phyloP scores from a whole-genome alignment of 2,888 invertebrate genomes.

The Ophion costatus region DNA sequence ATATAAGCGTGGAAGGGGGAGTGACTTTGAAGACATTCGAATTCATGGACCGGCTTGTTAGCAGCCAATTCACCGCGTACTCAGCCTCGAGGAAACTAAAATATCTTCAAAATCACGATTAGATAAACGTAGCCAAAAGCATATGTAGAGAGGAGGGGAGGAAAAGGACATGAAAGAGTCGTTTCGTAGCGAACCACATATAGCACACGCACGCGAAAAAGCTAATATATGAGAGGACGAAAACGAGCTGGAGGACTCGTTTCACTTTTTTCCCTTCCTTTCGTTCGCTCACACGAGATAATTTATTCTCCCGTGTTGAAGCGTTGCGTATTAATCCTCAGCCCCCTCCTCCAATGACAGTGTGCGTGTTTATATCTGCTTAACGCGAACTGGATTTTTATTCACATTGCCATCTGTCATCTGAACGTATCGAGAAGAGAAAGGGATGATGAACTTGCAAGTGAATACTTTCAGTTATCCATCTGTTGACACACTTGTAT shows the following conservation, averaged over 20 bases:
- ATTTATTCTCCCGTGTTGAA: slow-evolving; percentile 67
- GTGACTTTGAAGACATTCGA: no score
- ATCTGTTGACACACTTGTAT: no score
- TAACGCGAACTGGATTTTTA: slow-evolving; percentile 54
- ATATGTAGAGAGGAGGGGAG: slow-evolving; percentile 1
- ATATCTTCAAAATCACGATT: no score
- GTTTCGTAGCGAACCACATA: slow-evolving; percentile 9
- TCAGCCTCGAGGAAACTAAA: no score
- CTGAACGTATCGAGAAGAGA: slow-evolving; percentile 47
- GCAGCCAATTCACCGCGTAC: no score
- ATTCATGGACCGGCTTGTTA: no score
- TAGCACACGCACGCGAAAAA: slow-evolving; percentile 2
- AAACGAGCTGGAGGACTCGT: slow-evolving; percentile 3
- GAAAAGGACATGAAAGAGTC: slow-evolving; percentile 23
- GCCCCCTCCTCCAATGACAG: slow-evolving; percentile 27
- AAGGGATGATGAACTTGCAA: background rate
- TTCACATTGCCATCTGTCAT: slow-evolving; percentile 53
- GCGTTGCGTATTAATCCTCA: slow-evolving; percentile 64
- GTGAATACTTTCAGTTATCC: no score
- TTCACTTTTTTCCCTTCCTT: background rate
- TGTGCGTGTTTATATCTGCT: background rate
- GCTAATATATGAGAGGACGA: slow-evolving; percentile 16
- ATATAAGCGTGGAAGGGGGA: no score
- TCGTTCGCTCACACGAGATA: slow-evolving; percentile 47
- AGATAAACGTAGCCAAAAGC: background rate